Conservation (phyloP, 2,888 invertebrate species). For the Cistogaster globosa region DNA sequence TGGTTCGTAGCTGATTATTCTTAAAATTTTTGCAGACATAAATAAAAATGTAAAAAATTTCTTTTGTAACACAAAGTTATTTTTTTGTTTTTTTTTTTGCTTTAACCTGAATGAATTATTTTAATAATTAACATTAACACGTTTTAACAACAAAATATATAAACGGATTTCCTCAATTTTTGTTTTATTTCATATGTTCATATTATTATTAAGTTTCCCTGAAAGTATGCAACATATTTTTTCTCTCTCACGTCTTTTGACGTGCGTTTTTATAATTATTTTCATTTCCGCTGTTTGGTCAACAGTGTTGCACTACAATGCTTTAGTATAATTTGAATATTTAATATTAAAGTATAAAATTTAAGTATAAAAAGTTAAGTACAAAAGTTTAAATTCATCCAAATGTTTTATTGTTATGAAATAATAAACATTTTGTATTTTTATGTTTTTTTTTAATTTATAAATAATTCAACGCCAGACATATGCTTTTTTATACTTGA, state of each 20-base stretch:
- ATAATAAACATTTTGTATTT: neutral
- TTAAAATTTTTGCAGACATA: too few species aligned
- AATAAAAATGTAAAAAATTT: neutral
- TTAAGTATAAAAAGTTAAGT: conserved; percentile 10
- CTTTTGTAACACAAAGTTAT: neutral
- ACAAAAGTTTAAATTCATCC: too few species aligned
- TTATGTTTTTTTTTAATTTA: conserved; percentile 34
- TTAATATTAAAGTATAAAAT: too few species aligned
- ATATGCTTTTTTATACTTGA: neutral
- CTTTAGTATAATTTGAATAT: neutral
- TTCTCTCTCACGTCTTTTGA: conserved; percentile 17
- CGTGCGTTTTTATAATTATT: conserved; percentile 44
- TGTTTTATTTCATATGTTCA: conserved; percentile 3
- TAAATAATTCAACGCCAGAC: conserved; percentile 1
- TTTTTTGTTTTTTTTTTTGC: too few species aligned
- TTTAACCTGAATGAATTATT: conserved; percentile 1
- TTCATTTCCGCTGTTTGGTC: conserved; percentile 43
- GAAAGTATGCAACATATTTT: conserved; percentile 45
- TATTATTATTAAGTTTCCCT: conserved; percentile 28
- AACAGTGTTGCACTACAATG: neutral
- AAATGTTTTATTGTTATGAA: too few species aligned
- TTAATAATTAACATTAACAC: conserved; percentile 42
- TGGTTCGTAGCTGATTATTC: too few species aligned
- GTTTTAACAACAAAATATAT: conserved; percentile 26
- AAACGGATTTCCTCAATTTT: conserved; percentile 33